These are phyloP conservation scores for Lagorchestes hirsutus DNA, from an alignment of 2,797 vertebrate species.

Conservation along the genomic window DNA sequence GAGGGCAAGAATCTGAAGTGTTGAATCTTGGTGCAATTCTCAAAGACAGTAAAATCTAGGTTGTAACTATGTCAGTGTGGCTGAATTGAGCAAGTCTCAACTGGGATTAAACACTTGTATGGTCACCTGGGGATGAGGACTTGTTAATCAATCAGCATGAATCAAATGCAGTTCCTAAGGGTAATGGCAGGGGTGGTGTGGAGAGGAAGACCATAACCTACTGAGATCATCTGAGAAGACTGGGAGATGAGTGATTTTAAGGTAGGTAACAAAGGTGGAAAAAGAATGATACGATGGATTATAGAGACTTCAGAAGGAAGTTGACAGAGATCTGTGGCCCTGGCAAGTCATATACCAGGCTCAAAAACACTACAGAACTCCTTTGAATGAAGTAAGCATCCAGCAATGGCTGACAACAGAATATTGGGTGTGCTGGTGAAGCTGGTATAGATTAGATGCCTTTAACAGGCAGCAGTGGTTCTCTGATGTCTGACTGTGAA, in stretches of 20 bases:
- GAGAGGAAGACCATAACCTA: background rate
- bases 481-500: accelerated
- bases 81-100: background rate
- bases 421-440: accelerated
- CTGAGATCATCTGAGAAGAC: background rate
- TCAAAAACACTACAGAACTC: background rate
- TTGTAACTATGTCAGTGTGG: background rate
- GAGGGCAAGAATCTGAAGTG: background rate
- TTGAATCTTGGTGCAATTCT: background rate
- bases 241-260: background rate
- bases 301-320: background rate
- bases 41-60: background rate
- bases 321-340: background rate
- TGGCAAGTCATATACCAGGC: background rate
- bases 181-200: background rate
- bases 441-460: background rate
- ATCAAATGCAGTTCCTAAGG: background rate
- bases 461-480: background rate
- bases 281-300: background rate
- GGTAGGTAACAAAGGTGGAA: background rate
- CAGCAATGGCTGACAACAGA: background rate
- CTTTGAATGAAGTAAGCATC: background rate
- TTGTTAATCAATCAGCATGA: background rate
- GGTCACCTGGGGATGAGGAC: background rate
- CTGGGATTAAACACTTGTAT: background rate